Evolutionary conservation across 2,797 vertebrate genomes (phyloP).

Genomic region (Arctocebus calabarensis): DNA sequence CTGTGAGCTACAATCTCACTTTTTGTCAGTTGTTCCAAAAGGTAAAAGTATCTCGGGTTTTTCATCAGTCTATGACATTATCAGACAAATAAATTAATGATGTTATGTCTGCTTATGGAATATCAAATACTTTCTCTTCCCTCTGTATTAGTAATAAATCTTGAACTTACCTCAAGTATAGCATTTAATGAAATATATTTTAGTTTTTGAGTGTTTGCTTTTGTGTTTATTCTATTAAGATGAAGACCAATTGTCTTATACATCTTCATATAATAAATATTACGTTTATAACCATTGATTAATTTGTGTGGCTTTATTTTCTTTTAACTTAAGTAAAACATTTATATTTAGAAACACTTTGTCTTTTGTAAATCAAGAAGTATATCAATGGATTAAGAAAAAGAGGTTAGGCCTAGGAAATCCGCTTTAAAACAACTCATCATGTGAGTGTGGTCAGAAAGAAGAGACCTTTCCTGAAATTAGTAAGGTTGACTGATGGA

Average conservation of each 20-base stretch:
- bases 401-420: background rate
- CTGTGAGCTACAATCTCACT: background rate
- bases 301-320: background rate
- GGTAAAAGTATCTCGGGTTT: background rate
- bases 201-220: background rate
- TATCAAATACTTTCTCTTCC: background rate
- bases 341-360: background rate
- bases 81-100: background rate
- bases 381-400: constrained; percentile 37
- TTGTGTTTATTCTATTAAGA: background rate
- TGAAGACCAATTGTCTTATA: background rate
- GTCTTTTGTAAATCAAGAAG: background rate
- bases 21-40: background rate
- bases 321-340: background rate
- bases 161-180: background rate
- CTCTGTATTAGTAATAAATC: background rate
- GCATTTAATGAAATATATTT: background rate
- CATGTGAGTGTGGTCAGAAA: constrained; percentile 62
- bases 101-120: background rate
- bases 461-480: constrained; percentile 47
- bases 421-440: constrained; percentile 35
- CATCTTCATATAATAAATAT: background rate
- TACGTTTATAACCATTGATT: background rate
- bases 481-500: constrained; percentile 58
- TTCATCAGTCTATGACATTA: background rate